Conservation (phyloP, 2,113 vertebrate genomes). For the Rhabdornis inornatus region DNA sequence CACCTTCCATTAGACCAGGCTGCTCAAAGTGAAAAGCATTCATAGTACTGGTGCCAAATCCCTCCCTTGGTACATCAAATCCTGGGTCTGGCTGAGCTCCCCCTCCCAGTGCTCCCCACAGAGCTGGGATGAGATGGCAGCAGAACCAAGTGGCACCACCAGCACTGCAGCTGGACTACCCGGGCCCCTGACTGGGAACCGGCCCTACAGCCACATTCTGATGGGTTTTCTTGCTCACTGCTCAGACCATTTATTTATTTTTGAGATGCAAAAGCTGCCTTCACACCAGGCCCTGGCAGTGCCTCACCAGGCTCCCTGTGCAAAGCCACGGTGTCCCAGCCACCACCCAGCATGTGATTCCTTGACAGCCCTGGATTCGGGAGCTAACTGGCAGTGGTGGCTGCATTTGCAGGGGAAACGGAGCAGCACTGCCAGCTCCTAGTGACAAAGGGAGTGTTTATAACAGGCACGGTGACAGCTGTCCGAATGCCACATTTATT, state of each 20-base stretch:
- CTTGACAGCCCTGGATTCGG: slow-evolving; percentile 15
- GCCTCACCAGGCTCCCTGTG: neutral
- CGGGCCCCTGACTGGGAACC: neutral
- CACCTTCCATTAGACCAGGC: neutral
- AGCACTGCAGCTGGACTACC: neutral
- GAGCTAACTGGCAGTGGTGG: slow-evolving; percentile 56
- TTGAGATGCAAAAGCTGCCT: neutral
- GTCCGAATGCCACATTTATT: slow-evolving; percentile 77
- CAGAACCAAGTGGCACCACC: neutral
- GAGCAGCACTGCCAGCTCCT: slow-evolving; percentile 55
- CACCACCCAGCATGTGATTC: neutral
- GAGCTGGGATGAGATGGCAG: neutral
- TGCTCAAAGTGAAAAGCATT: neutral
- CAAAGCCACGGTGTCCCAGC: neutral
- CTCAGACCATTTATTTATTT: neutral
- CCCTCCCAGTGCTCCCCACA: fast-evolving
- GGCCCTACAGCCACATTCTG: neutral
- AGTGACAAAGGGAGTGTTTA: slow-evolving; percentile 73
- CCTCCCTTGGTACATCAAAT: neutral
- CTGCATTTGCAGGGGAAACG: slow-evolving; percentile 38
- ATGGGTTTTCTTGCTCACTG: neutral
- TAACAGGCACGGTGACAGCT: slow-evolving; percentile 72
- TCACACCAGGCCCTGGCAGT: neutral
- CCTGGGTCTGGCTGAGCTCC: neutral
- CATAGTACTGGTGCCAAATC: fast-evolving